Base-by-base conservation (phyloP, 2,888 invertebrate species). In the Habrosyne pyritoides region DNA sequence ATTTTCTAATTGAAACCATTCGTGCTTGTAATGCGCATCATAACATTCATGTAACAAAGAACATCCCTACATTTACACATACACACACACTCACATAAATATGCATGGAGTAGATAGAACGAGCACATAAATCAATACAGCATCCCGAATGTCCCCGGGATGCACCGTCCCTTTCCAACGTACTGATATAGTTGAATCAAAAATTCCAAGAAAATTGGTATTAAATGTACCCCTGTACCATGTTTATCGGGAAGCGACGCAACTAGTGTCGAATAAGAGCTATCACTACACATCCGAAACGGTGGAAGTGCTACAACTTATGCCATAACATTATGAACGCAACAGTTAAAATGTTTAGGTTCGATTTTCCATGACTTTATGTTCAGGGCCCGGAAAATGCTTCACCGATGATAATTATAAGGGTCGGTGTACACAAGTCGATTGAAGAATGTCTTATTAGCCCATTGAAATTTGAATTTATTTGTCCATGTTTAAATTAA, bases 111-210 rank as follows among this genome's bases (percentile, higher is more conserved):
- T 36, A 36, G 7, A 12, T 24, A 33, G 12, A 33, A 8, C 10
- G 50, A 28, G 21, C 30, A 8, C 46, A 54, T 42, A 42, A 54
- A 54, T 54, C 54, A 54, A 54, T 54, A 54, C 51, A 54, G 50
- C 50, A 28, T 28, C 28, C 12, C 28, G 18, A 21, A 50, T 26
- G 22, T 28, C 14, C 28, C 50, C 12, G 22, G 42, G 50, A 50
- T 50, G 50, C 50, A 50, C 22, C 12, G 12, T 28, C 50, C 50
- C 50, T 50, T 50, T 50, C 50, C 28, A 28, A 50, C 30, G 50
- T 28, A 21, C 50, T 14, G 50, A 28, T 28, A 21, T 50, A 18
- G 18, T 8, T 18, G 28, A 50, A 28, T 50, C 30, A 50, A 50
- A 36, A 42, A 42, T 42, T 42, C 42, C 52, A 42, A 42, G 52